Evolutionary conservation across 2,113 vertebrate species (phyloP).

Genomic region (Colaptes auratus): DNA sequence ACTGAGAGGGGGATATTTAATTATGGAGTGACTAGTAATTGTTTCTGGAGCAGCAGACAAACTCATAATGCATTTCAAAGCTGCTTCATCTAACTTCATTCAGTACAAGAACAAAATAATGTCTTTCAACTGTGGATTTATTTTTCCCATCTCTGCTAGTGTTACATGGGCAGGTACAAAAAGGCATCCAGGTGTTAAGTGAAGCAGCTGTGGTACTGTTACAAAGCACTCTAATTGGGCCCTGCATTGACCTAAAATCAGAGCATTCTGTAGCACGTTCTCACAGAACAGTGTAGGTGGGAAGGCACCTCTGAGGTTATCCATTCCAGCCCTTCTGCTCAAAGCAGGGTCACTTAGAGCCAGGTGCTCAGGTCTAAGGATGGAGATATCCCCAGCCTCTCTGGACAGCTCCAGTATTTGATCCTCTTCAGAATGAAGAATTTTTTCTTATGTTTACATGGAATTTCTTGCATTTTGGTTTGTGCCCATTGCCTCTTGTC

Average conservation of each 20-base stretch:
- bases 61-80: constrained; percentile 10
- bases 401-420: neutral
- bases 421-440: neutral
- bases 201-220: neutral
- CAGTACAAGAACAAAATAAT: neutral
- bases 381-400: neutral
- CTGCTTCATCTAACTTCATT: neutral
- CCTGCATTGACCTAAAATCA: neutral
- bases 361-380: neutral
- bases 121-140: neutral
- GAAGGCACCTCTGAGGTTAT: neutral
- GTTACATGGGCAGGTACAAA: neutral
- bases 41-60: constrained; percentile 41
- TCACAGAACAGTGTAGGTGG: neutral
- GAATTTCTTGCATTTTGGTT: neutral
- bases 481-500: neutral
- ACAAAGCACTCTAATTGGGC: neutral
- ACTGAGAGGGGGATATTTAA: neutral
- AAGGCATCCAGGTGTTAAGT: neutral
- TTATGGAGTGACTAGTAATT: neutral
- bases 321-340: neutral
- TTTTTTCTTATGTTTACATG: neutral
- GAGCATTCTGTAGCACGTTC: neutral
- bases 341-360: neutral
- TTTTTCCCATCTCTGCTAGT: neutral